Conservation (phyloP, 2,113 vertebrate species). For the Callocephalon fimbriatum region DNA sequence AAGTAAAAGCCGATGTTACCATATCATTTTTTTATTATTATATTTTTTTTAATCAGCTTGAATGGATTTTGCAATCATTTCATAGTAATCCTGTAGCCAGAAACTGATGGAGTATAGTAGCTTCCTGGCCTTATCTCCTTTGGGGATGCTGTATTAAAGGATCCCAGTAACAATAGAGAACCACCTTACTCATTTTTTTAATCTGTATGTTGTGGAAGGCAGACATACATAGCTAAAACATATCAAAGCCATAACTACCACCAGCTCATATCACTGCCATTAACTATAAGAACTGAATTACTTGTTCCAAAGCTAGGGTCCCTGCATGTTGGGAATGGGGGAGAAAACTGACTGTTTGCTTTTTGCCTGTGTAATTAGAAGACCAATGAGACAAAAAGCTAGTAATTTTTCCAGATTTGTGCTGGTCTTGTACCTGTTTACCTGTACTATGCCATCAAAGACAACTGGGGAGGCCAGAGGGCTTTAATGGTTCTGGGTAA, state of each 20-base stretch:
- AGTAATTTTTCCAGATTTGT: neutral
- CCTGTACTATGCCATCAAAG: neutral
- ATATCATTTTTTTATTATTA: neutral
- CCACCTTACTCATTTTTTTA: neutral
- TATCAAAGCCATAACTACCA: neutral
- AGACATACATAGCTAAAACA: neutral
- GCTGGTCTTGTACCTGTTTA: neutral
- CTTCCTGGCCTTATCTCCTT: neutral
- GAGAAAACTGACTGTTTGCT: neutral
- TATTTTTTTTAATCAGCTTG: neutral
- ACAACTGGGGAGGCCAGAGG: neutral
- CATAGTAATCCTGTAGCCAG: neutral
- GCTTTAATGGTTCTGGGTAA: neutral
- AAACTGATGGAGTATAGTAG: neutral
- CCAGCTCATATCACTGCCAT: neutral
- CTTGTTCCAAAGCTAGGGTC: neutral
- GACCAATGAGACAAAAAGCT: neutral
- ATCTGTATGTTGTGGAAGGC: fast-evolving
- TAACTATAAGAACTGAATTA: neutral
- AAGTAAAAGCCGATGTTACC: neutral
- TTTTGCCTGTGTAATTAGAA: neutral
- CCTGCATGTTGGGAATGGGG: neutral
- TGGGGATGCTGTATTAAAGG: neutral
- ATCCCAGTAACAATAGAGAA: neutral
- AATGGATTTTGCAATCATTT: neutral